Evolutionary conservation across 1,140 invertebrate species (phyloP), one percentile per base, ranked within the genome.

Genomic region (Pectinophora gossypiella): DNA sequence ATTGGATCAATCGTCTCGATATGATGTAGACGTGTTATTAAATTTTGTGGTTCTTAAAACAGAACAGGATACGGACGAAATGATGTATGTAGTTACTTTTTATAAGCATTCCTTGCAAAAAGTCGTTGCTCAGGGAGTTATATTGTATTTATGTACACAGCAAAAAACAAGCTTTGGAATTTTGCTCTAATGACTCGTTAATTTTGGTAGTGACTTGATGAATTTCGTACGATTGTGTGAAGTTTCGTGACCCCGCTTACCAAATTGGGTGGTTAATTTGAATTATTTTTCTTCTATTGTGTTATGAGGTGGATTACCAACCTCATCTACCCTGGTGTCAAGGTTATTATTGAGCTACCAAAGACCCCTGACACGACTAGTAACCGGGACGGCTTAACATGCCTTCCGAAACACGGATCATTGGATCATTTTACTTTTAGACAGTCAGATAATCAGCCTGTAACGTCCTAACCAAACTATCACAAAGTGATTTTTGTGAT

Each of bases 41-140:
- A 35, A n/a, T n/a, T 36, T 21, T 13, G 0, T 19, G 5, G 45
- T n/a, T 47, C 19, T n/a, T n/a, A n/a, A 19, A 9, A 19, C 18
- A 58, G 63, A 83, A 75, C 73, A 79, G 76, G 72, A 82, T 85
- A 72, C 56, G 70, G 66, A 35, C 46, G 54, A 69, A 65, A 58
- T 59, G 67, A 61, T 61, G 61, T 67, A 72, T 62, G 69, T 68
- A 59, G 61, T 40, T 60, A 54, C 60, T 84, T 86, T 86, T 84
- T 85, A 71, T 67, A 55, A 74, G 76, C 72, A 86, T 86, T 85
- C 80, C 76, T 49, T 66, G 62, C 69, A 74, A 78, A 81, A 84
- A 81, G 63, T 74, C 61, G 64, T 71, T 72, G 63, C 68, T 59
- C 69, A 68, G 62, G 49, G 53, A 68, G 70, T 81, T 75, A 70